A percentile compares a stretch with the other conserved stretches of the same genome.
Conservation (phyloP, 2,797 vertebrate species). For the Cephalopachus bancanus region DNA sequence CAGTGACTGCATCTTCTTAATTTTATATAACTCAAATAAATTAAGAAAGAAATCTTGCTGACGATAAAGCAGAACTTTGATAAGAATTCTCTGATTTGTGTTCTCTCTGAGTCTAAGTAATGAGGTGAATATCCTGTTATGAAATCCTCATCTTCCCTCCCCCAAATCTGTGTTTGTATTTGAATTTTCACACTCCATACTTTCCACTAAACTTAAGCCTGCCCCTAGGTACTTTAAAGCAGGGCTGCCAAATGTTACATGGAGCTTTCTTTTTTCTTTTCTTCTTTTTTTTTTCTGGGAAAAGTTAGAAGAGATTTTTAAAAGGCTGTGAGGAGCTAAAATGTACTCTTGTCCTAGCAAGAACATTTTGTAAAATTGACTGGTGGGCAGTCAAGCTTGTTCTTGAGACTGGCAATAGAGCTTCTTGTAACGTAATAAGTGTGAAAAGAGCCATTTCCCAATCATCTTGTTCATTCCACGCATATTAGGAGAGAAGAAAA, state of each 20-base stretch:
- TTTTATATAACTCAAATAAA: slow-evolving; percentile 41
- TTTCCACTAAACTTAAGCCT: not conserved
- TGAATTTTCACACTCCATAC: not conserved
- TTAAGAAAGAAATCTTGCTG: slow-evolving; percentile 38
- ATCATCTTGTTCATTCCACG: slow-evolving; percentile 57
- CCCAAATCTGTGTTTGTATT: not conserved
- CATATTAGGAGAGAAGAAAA: slow-evolving; percentile 58
- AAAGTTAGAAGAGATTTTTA: slow-evolving; percentile 48
- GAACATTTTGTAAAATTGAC: slow-evolving; percentile 58
- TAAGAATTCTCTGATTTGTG: not conserved
- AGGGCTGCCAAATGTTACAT: not conserved
- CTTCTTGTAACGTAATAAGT: not conserved
- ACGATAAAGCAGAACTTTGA: not conserved
- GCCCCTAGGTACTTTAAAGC: not conserved
- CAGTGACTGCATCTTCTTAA: slow-evolving; percentile 58
- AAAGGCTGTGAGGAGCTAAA: slow-evolving; percentile 67
- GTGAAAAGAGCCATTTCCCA: slow-evolving; percentile 62
- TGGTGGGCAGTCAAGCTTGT: slow-evolving; percentile 19
- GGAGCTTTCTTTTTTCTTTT: not conserved
- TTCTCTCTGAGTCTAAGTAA: not conserved
- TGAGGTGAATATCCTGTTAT: not conserved
- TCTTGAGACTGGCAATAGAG: slow-evolving; percentile 8
- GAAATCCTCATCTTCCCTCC: not conserved
- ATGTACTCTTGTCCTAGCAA: not conserved
- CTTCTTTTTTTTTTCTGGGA: not conserved